Base-by-base conservation (phyloP, 2,797 vertebrate genomes). In the Thalassophryne amazonica region DNA sequence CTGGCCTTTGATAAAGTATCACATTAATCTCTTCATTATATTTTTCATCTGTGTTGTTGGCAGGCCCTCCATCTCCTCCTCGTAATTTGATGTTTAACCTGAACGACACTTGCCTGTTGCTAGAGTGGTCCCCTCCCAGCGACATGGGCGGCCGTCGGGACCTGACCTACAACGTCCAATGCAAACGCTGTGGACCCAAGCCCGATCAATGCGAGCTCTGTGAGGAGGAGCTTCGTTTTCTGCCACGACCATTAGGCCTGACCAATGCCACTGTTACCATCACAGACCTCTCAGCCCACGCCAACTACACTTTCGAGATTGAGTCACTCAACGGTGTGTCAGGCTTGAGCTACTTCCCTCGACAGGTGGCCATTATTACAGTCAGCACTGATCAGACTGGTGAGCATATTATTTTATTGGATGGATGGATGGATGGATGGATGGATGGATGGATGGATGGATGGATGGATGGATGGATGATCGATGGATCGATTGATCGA, bases 301-400 rank as follows among this genome's bases (percentile, higher is more conserved):
- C 90, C 78, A 99, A 99, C 90, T 99, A 98, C 84, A 98, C 96
- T 50, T 99, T 99, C 22, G 96, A 97, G 89, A 96, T 99, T 0
- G 93, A 97, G 84, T 95, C 95, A 17, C 90, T 87, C n/a, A 99
- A 98, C 4, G 96, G 96, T 0, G 97, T 99, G 52, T 98, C 97
- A 0, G 93, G 93, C 64, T 56, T 96, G 69, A 97, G 95, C 64
- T 91, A 93, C 64, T 93, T 92, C 54, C 95, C 95, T 41, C 94
- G 93, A 52, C 92, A 92, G 38, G 92, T 94, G 3, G 94, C 94
- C 8, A 78, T 92, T 34, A 92, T 99, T 83, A 98, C 93, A 0
- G 90, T 99, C 82, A 94, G 89, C 77, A 97, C 94, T 0, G 94
- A 97, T 75, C 96, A 97, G 67, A 93, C 93, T 4, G 95, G 97